Base-by-base conservation (phyloP, 2,113 vertebrate genomes). In the Hystrix brachyura region DNA sequence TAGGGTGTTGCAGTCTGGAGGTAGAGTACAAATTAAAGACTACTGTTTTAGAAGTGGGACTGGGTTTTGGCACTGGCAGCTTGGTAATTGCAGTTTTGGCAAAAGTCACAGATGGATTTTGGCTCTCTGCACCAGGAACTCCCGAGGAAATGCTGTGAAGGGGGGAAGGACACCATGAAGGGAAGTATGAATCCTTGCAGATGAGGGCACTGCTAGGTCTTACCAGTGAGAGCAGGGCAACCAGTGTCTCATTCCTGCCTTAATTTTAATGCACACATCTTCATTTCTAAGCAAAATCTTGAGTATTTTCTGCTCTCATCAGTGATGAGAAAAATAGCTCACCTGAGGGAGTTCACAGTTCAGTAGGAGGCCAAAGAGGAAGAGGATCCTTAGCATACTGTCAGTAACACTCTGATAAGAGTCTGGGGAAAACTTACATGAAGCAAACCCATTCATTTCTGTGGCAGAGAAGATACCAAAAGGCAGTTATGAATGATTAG, bases 1-100 rank as follows among this genome's bases (percentile, higher is more conserved):
- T 85, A 98, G 92, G 86, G 76, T 60, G 67, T 65, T 86, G 94
- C 1, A 12, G 89, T 96, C 86, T 95, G 97, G 96, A 98, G 80
- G 96, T 59, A 97, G 93, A 90, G 89, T 38, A 34, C 89, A 91
- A 90, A 96, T 97, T 96, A 87, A 38, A 51, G 94, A 65, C 51
- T 72, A 79, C 90, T 82, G 34, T 95, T 46, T 5, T 65, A 97
- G 92, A 97, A 98, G 94, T 90, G 94, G 96, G 96, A 13, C 29
- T 46, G 65, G 65, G 91, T 98, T 98, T 96, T 98, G 98, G 94
- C 92, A 94, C 67, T 0, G 0, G 53, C 1, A 2, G n/a, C 95
- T 94, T 90, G 79, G 82, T 94, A 98, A 98, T 88, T 96, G 62
- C 84, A 87, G 95, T 95, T 98, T 98, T 97, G 95, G 98, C 79